Evolutionary conservation across 2,797 vertebrate genomes (phyloP).

Genomic region (Lemur catta): DNA sequence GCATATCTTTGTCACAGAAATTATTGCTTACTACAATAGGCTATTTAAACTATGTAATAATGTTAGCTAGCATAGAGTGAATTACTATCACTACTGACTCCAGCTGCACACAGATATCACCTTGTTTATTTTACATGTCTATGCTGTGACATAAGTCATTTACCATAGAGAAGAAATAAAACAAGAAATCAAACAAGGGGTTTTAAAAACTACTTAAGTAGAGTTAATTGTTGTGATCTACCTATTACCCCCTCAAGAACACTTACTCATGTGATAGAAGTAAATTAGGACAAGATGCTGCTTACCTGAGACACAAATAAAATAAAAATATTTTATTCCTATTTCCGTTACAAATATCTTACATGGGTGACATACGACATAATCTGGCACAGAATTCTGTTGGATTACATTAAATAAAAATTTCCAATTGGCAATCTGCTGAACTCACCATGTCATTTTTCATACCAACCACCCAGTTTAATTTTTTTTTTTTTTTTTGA

Average conservation of each 20-base stretch:
- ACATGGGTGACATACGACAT: not conserved
- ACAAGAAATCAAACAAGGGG: not conserved
- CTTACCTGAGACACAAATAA: not conserved
- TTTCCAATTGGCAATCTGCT: not conserved
- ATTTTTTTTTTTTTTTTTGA: no score
- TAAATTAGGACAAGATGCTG: not conserved
- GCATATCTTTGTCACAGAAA: not conserved
- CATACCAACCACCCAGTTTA: not conserved
- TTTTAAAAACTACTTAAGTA: not conserved
- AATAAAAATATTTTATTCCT: not conserved
- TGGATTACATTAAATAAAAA: not conserved
- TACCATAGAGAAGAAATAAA: constrained; percentile 10
- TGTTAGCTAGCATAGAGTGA: not conserved
- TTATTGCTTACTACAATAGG: not conserved
- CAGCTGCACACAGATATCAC: not conserved
- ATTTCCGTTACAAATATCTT: not conserved
- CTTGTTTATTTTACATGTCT: constrained; percentile 10
- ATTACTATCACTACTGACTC: not conserved
- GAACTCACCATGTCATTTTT: not conserved
- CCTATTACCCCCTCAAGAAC: not conserved
- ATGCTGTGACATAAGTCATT: not conserved
- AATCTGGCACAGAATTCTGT: not conserved
- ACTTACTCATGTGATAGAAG: not conserved
- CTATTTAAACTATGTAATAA: not conserved
- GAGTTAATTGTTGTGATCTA: not conserved